A percentile compares a stretch with the other conserved stretches of the same genome.
Conservation (phyloP, 2,888 invertebrate species). For the Acleris cristana region DNA sequence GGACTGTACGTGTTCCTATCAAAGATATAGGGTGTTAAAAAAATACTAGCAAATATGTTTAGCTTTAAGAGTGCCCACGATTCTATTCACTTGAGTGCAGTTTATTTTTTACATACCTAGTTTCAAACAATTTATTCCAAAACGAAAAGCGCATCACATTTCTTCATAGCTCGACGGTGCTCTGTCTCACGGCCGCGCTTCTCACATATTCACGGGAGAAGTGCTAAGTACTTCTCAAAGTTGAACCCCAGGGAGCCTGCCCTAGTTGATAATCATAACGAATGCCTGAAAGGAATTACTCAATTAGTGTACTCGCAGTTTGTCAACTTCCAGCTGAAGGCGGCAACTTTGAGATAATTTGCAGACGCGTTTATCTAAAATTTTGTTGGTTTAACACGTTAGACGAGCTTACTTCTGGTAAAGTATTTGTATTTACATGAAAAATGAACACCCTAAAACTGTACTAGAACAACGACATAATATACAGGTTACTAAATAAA, state of each 20-base stretch:
- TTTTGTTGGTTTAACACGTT: neutral
- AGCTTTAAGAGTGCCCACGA: too few species aligned
- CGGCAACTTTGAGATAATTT: slow-evolving; percentile 21
- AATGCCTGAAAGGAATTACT: slow-evolving; percentile 69
- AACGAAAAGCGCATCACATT: slow-evolving; percentile 3
- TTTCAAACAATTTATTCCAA: neutral
- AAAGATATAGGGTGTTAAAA: too few species aligned
- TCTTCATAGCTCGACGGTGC: slow-evolving; percentile 4
- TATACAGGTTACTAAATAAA: too few species aligned
- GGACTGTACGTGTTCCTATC: too few species aligned
- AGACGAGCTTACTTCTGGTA: neutral
- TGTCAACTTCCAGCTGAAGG: slow-evolving; percentile 40
- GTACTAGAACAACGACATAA: too few species aligned
- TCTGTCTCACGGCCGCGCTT: slow-evolving; percentile 35
- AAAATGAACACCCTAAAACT: too few species aligned
- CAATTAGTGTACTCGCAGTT: slow-evolving; percentile 60
- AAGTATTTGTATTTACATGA: neutral
- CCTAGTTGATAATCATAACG: slow-evolving; percentile 68
- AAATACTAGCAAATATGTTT: too few species aligned
- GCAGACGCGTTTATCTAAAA: neutral
- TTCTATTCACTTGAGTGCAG: too few species aligned
- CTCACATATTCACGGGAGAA: slow-evolving; percentile 58
- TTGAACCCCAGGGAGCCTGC: slow-evolving; percentile 57
- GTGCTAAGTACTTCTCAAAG: slow-evolving; percentile 62
- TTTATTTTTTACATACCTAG: too few species aligned